Evolutionary conservation across 2,888 invertebrate genomes (phyloP).

Genomic region (Drosophila kuntzei): DNA sequence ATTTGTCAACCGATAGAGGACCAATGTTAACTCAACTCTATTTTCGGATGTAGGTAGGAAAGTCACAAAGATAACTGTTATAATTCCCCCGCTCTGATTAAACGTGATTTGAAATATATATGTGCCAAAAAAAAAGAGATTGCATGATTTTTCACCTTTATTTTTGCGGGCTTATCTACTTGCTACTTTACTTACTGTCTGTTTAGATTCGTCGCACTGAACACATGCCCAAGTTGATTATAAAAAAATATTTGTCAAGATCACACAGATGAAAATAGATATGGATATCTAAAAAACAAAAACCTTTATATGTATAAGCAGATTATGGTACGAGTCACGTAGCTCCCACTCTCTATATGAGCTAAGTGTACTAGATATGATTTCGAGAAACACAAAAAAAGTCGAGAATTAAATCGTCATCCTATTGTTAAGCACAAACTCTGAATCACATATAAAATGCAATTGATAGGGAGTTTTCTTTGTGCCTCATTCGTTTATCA

Average conservation of each 20-base stretch:
- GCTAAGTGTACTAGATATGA: conserved; percentile 19
- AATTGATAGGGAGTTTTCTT: conserved; percentile 64
- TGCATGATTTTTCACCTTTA: neutral
- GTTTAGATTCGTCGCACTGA: conserved; percentile 20
- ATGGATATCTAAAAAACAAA: conserved; percentile 11
- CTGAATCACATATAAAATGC: conserved; percentile 45
- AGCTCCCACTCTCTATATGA: conserved; percentile 20
- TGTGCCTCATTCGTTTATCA: conserved; percentile 66
- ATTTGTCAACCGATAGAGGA: neutral
- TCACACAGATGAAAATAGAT: conserved; percentile 22
- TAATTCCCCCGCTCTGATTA: conserved; percentile 7
- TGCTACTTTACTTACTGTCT: conserved; percentile 1
- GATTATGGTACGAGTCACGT: conserved; percentile 43
- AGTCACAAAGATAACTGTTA: neutral
- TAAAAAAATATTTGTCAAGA: conserved; percentile 40
- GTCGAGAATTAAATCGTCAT: conserved; percentile 35
- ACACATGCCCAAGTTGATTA: conserved; percentile 15
- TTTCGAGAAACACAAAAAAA: conserved; percentile 22
- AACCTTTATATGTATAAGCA: conserved; percentile 1
- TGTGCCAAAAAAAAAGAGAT: neutral
- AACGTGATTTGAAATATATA: conserved; percentile 19
- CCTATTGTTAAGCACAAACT: conserved; percentile 41
- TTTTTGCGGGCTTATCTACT: conserved; percentile 29
- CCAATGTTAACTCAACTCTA: neutral
- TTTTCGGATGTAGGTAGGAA: neutral